phyloP scores from a whole-genome alignment of 2,797 vertebrate genomes.

The Brachymystax lenok region DNA sequence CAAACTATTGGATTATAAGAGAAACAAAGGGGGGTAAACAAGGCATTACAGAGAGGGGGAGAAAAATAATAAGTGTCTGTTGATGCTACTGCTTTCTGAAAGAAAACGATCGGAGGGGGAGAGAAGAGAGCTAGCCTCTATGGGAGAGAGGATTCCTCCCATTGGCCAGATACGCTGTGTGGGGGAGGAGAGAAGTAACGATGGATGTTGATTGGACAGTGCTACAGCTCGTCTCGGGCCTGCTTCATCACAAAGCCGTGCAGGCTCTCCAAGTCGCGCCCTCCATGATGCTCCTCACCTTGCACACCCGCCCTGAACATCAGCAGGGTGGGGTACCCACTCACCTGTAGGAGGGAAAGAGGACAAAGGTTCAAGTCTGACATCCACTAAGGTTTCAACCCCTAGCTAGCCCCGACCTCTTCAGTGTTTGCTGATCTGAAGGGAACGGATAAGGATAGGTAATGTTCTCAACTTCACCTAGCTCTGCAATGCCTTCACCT shows the following conservation, averaged over 20 bases:
- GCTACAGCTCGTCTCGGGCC: slow-evolving; percentile 90
- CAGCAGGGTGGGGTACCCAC: slow-evolving; percentile 90
- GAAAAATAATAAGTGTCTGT: not conserved
- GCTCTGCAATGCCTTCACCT: not conserved
- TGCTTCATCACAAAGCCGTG: slow-evolving; percentile 89
- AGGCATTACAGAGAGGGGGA: not conserved
- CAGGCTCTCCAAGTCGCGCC: slow-evolving; percentile 87
- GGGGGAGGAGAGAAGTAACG: slow-evolving; percentile 33
- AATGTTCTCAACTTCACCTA: not conserved
- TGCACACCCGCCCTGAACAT: slow-evolving; percentile 88
- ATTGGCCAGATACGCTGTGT: slow-evolving; percentile 47
- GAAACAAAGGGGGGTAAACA: not conserved
- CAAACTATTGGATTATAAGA: slow-evolving; percentile 17
- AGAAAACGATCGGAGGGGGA: slow-evolving; percentile 37
- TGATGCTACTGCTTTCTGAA: not conserved
- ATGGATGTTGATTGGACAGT: slow-evolving; percentile 3
- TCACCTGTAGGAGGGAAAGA: slow-evolving; percentile 76
- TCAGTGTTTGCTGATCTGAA: no score
- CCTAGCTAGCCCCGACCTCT: no score
- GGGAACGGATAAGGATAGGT: no score
- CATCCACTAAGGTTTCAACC: not conserved
- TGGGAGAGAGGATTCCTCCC: slow-evolving; percentile 44
- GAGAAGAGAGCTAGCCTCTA: slow-evolving; percentile 35
- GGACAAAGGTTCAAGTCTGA: no score
- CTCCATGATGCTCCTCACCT: slow-evolving; percentile 86